Base-by-base conservation (phyloP, 1,140 invertebrate species). In the Drosophila azteca region DNA sequence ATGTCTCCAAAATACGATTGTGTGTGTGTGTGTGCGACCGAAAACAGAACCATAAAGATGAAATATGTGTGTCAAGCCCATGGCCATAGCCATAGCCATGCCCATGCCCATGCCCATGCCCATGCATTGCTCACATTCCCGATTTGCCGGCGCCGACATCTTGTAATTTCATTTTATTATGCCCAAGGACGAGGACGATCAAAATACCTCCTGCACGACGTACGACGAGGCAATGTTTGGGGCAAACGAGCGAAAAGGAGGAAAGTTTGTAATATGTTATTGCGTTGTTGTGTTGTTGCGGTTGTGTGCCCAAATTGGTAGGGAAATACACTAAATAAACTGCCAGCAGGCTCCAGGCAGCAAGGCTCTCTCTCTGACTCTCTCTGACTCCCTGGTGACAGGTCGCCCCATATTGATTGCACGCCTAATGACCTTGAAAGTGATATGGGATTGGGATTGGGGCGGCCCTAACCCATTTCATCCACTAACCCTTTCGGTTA, bases 141-240 rank as follows among this genome's bases (percentile, higher is more conserved):
- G 55, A 58, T 46, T 80, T 62, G 29, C 20, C 53, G 52, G 46
- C 54, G 80, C 67, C 62, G 59, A 80, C 78, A 76, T 71, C 68
- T 85, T 67, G 81, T 77, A 85, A 77, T 84, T 76, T 76, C 69
- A 85, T 84, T 84, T 85, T 85, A 85, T 84, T 77, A 80, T 49
- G 43, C 52, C 53, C 53, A 41, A 50, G 59, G 60, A 63, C 44
- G 67, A 49, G 53, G 66, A 84, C 57, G 59, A 41, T 26, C 41
- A 29, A 50, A 45, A 11, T 24, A 46, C 62, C 55, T 59, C 48
- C 44, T 60, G 46, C 43, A 13, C 35, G 11, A 5, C 22, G 46
- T 31, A 13, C 35, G 11, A 5, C 22, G 51, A 20, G 52, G 54
- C 57, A 20, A 20, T 20, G 17, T 20, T 20, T 49, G 58, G 44